Evolutionary conservation across 2,797 vertebrate genomes (phyloP).

Genomic region (Dipus sagitta): DNA sequence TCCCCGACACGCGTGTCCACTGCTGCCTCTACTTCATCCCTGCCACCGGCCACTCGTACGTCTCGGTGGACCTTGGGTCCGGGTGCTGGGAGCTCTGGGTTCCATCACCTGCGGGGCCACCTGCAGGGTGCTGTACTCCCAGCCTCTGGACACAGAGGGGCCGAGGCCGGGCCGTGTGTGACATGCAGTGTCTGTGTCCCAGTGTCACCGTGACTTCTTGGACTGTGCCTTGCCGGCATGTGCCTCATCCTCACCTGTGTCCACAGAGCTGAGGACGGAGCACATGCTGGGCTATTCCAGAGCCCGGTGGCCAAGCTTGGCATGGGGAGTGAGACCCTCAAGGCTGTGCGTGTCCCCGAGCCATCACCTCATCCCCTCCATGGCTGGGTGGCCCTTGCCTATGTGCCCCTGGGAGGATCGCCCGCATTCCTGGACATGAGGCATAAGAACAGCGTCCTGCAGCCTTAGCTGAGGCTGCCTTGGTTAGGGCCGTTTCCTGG

Average conservation of each 20-base stretch:
- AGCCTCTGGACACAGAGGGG: accelerated
- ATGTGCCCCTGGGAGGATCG: too few species aligned
- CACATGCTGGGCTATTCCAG: background rate
- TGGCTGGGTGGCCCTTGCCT: too few species aligned
- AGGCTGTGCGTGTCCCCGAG: background rate
- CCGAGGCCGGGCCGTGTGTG: background rate
- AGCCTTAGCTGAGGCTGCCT: background rate
- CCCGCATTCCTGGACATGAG: accelerated
- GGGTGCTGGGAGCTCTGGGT: background rate
- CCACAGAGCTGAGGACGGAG: background rate
- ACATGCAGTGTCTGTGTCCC: background rate
- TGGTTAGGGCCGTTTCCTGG: background rate
- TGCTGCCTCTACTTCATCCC: constrained; percentile 99
- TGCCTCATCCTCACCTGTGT: background rate
- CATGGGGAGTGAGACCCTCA: background rate
- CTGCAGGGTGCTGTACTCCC: accelerated
- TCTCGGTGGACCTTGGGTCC: background rate
- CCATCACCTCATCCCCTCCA: background rate
- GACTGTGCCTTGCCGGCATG: background rate
- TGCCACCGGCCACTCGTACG: constrained; percentile 98
- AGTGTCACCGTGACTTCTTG: background rate
- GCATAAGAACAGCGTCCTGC: too few species aligned
- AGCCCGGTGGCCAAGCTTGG: background rate
- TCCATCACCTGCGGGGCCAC: accelerated
- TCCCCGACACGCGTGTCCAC: constrained; percentile 97